These are phyloP conservation scores for Folsomia manolachei DNA, from an alignment of 2,888 invertebrate species.

Conservation along the genomic window DNA sequence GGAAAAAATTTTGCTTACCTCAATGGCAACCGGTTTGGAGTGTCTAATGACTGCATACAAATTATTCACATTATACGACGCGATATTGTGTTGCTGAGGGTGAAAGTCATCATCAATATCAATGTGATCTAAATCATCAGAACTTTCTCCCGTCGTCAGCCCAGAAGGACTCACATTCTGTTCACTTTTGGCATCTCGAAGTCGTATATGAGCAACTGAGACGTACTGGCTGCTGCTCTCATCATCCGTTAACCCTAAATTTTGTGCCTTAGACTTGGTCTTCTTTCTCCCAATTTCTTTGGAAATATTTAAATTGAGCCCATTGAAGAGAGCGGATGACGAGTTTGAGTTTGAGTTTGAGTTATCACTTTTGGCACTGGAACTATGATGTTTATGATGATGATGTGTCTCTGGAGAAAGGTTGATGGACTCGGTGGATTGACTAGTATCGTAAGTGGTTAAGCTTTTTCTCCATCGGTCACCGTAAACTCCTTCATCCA, in stretches of 20 bases:
- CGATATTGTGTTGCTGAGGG: constrained; percentile 57
- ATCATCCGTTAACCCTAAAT: constrained; percentile 44
- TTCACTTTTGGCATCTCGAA: constrained; percentile 51
- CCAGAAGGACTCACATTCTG: constrained; percentile 47
- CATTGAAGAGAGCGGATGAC: constrained; percentile 39
- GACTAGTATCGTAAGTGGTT: constrained; percentile 49
- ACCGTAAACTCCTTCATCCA: constrained; percentile 49
- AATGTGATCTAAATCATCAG: constrained; percentile 39
- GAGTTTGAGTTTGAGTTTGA: constrained; percentile 16
- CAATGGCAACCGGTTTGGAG: not conserved
- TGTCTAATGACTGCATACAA: not conserved
- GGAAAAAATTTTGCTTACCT: not conserved
- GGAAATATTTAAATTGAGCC: constrained; percentile 26
- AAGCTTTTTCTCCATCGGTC: constrained; percentile 49
- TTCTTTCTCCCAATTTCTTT: not conserved
- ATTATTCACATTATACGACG: constrained; percentile 41
- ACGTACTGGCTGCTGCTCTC: constrained; percentile 40
- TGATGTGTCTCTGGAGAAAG: constrained; percentile 42
- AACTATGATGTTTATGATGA: constrained; percentile 38
- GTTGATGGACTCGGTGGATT: constrained; percentile 49
- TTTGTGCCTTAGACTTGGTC: constrained; percentile 41
- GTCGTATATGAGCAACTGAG: constrained; percentile 50
- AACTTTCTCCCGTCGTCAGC: constrained; percentile 33
- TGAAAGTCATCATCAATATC: constrained; percentile 14
- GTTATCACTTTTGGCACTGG: constrained; percentile 49